Base-by-base conservation (phyloP, 2,888 invertebrate species). In the Sceliomorpha sp. region DNA sequence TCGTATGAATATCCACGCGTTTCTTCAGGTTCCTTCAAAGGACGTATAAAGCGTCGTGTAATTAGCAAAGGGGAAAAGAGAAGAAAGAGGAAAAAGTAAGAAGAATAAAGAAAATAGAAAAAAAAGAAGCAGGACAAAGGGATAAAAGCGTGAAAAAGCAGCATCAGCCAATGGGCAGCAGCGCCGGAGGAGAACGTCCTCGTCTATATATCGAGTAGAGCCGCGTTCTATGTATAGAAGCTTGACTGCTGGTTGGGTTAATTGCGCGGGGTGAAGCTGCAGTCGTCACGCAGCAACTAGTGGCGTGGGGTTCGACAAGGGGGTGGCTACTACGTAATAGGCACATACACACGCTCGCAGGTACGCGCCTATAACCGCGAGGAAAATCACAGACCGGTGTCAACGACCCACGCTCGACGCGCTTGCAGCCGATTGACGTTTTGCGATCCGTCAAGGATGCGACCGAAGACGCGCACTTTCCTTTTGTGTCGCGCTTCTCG, bases 321-420 rank as follows among this genome's bases (percentile, higher is more conserved):
- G 71, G 72, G 64, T 72, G 69, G 60, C 50, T 66, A 32, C 62
- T 53, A 58, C 66, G 66, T 55, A 29, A 29, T 9, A 29, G 5
- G 9, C 14, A 40, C 37, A 44, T 59, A 53, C 36, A 53, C 62
- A 66, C 69, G 51, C 31, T 17, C 26, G 58, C 69, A 72, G 66
- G 62, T 70, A 51, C 50, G 12, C 51, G 45, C 44, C 59, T 51
- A 39, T 47, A 50, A 51, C 40, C 45, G 69, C 66, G 66, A 69
- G 72, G 72, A 72, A 72, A 72, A 72, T 69, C 72, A 72, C 72
- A 44, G 69, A 45, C 68, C 60, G 58, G 68, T 64, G 72, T 72
- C 72, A 72, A 72, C 55, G 69, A 69, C 66, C 72, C 44, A 32
- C 44, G 56, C n/a, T 31, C 53, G 42, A 53, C 47, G 15, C 20